A percentile compares a stretch with the other conserved stretches of the same genome.
phyloP scores from a whole-genome alignment of 2,797 vertebrate genomes.

The Xiphophorus birchmanni region DNA sequence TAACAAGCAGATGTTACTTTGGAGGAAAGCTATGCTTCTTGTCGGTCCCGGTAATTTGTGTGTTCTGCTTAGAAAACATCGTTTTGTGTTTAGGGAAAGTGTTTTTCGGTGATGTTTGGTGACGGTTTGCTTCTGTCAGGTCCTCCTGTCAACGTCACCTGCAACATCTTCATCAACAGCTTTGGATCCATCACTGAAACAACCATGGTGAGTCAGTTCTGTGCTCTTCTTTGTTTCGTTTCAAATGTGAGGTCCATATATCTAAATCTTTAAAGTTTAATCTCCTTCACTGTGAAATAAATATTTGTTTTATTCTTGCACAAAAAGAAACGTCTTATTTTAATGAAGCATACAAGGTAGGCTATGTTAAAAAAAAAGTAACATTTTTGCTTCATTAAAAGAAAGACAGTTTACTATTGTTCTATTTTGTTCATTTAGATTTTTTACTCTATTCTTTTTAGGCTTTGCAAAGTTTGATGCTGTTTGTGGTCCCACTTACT shows the following conservation, averaged over 20 bases:
- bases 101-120: constrained; percentile 26
- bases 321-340: not conserved
- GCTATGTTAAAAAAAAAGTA: too few species aligned
- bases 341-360: not conserved
- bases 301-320: not conserved
- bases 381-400: too few species aligned
- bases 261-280: not conserved
- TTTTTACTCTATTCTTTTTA: too few species aligned
- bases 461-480: too few species aligned
- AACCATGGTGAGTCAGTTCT: constrained; percentile 88
- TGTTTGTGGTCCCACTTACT: not conserved
- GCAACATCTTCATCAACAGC: constrained; percentile 98
- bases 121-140: constrained; percentile 77
- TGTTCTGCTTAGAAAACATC: constrained; percentile 13
- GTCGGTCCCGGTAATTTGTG: constrained; percentile 19
- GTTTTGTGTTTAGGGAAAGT: constrained; percentile 17
- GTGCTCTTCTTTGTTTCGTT: not conserved
- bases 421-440: too few species aligned
- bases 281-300: not conserved
- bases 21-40: constrained; percentile 7
- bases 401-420: too few species aligned
- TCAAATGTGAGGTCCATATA: too few species aligned
- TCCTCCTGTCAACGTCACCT: constrained; percentile 93
- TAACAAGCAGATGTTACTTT: constrained; percentile 33
- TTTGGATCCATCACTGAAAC: constrained; percentile 96